Evolutionary conservation across 1,140 invertebrate species (phyloP), one percentile per base, ranked within the genome.

Genomic region (Ctenoplectra terminalis): DNA sequence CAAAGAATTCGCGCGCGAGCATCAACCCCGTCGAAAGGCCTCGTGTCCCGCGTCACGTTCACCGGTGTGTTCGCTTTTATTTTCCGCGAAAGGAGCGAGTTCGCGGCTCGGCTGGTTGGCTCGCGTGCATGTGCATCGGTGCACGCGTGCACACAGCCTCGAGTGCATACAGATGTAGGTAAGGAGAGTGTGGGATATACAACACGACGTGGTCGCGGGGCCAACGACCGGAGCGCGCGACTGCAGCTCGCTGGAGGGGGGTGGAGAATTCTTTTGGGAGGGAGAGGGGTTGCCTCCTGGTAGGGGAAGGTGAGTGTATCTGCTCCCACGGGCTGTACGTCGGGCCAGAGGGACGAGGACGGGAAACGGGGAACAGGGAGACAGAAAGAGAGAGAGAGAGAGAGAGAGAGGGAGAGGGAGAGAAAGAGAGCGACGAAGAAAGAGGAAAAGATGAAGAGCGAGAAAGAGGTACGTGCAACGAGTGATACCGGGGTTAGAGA

Each of bases 201-300:
- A n/a, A 81, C 73, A 88, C 88, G 90, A 90, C 85, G 88, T 88
- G 90, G 87, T 86, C 86, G 89, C 89, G 90, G 89, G 93, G 92
- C 83, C 91, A 93, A 93, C 90, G 93, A 94, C 92, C 93, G 92
- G 92, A 93, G 92, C 90, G 69, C 74, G 81, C 85, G 86, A 77
- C 81, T 72, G 85, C 76, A 71, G 11, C 46, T 64, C 71, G 74
- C n/a, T 72, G 43, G 50, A 58, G 34, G 52, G 37, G 82, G 73
- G 73, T 71, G 75, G 37, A 70, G n/a, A 31, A 40, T 29, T 67
- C 7, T 7, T 46, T 13, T 11, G 64, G 83, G 56, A 74, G 31
- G 72, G 40, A 34, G 61, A 40, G 9, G 72, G 67, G 43, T 50
- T 56, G 73, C 60, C 40, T 40, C 63, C 58, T 64, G 87, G 72